Evolutionary conservation across 2,113 vertebrate genomes (phyloP), one percentile per base, ranked within the genome.

Genomic region (Martes martes): DNA sequence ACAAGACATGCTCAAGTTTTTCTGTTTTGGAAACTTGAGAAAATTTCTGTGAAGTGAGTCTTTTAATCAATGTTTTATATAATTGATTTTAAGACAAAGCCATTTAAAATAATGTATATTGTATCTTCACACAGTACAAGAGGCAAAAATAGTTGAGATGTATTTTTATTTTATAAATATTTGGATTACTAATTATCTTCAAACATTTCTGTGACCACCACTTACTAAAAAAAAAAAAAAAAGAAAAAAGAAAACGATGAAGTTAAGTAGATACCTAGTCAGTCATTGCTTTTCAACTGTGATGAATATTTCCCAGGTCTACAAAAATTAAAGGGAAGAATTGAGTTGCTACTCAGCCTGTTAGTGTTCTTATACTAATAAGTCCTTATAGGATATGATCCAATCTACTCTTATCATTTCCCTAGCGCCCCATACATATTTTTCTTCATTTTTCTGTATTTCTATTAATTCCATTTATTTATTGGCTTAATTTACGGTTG

Each of bases 401-500:
- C 13, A 83, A 24, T 59, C 50, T 89, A 10, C 23, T 81, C 91
- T 74, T 85, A 33, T 94, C 21, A 94, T 86, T 94, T 82, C 14
- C 24, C 42, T 80, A 76, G 24, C 36, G 61, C 69, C 13, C 10
- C 3, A 39, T 7, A 33, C 5, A 16, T 47, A 55, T 67, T 89
- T 83, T 7, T 9, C 39, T 87, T 96, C 57, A 76, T 92, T 95
- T 83, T 93, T 86, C 55, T 84, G 7, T 16, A 57, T 31, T 89
- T 96, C 19, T 83, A 63, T 89, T 92, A 89, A 89, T 95, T 97
- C 36, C 5, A 31, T 84, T 89, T 81, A n/a, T 84, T 89, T 57
- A 63, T 47, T 91, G 28, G 28, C 39, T 78, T 85, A 42, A 36
- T 63, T 33, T 47, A 14, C 2, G 50, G 10, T 69, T 87, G 47